A percentile compares a stretch with the other conserved stretches of the same genome.
Evolutionary conservation across 2,797 vertebrate species (phyloP).

Genomic region (Anguilla obscura): DNA sequence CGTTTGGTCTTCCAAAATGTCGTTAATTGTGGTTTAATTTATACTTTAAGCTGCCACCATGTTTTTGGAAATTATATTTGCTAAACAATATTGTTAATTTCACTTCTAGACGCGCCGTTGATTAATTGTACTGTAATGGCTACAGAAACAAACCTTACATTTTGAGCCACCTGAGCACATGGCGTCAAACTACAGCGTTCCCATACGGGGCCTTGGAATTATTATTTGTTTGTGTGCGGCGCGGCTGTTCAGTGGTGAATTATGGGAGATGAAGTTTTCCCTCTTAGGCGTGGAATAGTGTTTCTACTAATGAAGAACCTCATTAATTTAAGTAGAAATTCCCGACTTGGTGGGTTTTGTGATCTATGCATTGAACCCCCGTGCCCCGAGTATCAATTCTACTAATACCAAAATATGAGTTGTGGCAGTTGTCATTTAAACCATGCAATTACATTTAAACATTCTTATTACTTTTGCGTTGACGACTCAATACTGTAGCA

Average conservation of each 20-base stretch:
- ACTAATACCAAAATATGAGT: no score
- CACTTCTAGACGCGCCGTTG: background rate
- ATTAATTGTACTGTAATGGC: background rate
- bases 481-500: no score
- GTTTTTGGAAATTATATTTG: background rate
- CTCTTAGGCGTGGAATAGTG: background rate
- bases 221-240: background rate
- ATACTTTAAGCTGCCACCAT: background rate
- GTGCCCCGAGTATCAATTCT: no score
- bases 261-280: background rate
- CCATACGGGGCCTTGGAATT: constrained; percentile 7
- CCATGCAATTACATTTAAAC: no score
- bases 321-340: background rate
- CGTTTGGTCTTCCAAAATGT: background rate
- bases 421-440: no score
- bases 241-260: background rate
- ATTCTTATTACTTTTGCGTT: no score
- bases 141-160: background rate
- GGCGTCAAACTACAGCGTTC: constrained; percentile 1
- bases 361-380: no score
- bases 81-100: background rate
- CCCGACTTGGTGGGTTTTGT: background rate
- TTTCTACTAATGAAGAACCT: background rate
- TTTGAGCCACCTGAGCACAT: constrained; percentile 1
- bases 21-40: background rate